Evolutionary conservation across 2,797 vertebrate genomes (phyloP).

Genomic region (Cossypha dichroa): DNA sequence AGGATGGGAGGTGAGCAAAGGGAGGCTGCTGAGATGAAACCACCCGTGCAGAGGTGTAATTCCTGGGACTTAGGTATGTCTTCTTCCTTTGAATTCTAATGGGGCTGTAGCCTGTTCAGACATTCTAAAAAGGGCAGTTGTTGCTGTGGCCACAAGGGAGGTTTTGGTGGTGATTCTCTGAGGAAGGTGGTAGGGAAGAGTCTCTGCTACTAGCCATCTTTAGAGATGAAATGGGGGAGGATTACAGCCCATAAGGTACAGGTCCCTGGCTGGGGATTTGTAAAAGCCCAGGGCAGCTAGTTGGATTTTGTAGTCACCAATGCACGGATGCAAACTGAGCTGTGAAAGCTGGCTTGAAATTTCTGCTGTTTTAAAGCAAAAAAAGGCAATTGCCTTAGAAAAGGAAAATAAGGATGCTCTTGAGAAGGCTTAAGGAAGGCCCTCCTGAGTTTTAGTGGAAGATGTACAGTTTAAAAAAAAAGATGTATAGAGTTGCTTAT

Average conservation of each 20-base stretch:
- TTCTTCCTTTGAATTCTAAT: neutral
- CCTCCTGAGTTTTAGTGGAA: neutral
- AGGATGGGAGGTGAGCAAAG: neutral
- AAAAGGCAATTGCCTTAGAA: neutral
- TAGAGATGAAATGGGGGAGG: neutral
- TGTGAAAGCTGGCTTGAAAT: neutral
- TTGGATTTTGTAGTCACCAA: neutral
- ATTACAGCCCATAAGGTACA: neutral
- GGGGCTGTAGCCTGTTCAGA: neutral
- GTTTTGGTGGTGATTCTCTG: neutral
- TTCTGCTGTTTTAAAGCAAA: neutral
- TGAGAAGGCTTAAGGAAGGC: neutral
- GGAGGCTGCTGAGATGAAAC: neutral
- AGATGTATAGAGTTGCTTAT: neutral
- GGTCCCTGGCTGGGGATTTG: neutral
- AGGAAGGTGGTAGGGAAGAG: neutral
- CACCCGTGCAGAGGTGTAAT: neutral
- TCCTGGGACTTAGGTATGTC: neutral
- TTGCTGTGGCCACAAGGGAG: neutral
- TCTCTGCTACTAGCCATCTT: neutral
- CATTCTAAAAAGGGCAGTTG: neutral
- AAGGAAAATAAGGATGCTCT: neutral
- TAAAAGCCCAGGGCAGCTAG: neutral
- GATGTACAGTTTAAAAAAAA: neutral
- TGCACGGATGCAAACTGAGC: neutral